Evolutionary conservation across 2,888 invertebrate genomes (phyloP).

Genomic region (Cabera pusaria): DNA sequence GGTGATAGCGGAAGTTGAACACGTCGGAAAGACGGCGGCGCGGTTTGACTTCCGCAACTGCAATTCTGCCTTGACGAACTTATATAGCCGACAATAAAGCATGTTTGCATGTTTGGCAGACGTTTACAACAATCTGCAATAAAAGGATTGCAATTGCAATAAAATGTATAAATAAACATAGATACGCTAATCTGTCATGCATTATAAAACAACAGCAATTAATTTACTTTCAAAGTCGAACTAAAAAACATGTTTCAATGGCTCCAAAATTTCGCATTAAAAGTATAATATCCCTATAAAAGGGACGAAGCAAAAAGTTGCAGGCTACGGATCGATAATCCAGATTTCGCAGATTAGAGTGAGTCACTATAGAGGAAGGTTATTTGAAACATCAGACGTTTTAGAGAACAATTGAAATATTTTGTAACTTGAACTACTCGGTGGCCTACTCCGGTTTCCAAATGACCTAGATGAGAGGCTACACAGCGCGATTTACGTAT

Average conservation of each 20-base stretch:
- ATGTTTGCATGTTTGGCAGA: conserved; percentile 11
- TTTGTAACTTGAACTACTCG: conserved; percentile 36
- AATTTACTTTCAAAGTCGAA: too few species aligned
- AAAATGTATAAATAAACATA: background rate
- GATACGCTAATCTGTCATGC: too few species aligned
- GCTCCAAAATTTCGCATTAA: too few species aligned
- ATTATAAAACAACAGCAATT: too few species aligned
- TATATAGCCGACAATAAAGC: conserved; percentile 12
- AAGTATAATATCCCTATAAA: background rate
- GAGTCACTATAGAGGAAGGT: conserved; percentile 14
- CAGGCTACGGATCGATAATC: conserved; percentile 3
- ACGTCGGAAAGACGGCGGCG: conserved; percentile 42
- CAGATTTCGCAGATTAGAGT: conserved; percentile 10
- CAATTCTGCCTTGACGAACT: conserved; percentile 24
- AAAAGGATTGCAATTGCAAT: conserved; percentile 5
- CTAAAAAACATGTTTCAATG: too few species aligned
- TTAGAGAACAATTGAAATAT: conserved; percentile 35
- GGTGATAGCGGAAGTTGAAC: conserved; percentile 59
- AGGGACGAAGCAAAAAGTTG: background rate
- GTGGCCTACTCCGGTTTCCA: conserved; percentile 49
- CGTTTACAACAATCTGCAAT: conserved; percentile 1
- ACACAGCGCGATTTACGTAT: conserved; percentile 36
- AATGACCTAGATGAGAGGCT: conserved; percentile 48
- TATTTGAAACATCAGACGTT: conserved; percentile 22
- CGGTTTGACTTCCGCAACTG: conserved; percentile 44